Evolutionary conservation across 1,140 invertebrate genomes (phyloP), one percentile per base, ranked within the genome.

Genomic region (Diachasma alloeum): DNA sequence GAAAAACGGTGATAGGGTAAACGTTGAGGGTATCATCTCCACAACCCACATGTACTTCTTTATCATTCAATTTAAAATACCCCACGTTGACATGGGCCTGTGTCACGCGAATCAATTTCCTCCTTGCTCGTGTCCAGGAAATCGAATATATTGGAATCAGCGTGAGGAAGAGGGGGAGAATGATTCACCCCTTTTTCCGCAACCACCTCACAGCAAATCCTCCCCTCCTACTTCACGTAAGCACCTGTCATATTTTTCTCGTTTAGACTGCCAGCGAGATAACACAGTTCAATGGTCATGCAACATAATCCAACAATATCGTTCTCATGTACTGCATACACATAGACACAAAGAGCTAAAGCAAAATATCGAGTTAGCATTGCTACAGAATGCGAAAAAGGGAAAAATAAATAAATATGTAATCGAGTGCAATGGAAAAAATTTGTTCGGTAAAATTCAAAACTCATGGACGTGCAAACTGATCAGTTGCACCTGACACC

Each of bases 61-160:
- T 76, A 71, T 76, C 74, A 76, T 76, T 76, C 70, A 75, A 75
- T 56, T 72, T 53, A 73, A 73, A 76, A 71, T 59, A 44, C 74
- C 26, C 48, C 31, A 63, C 22, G 53, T 42, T 69, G 66, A 59
- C 72, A 46, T 46, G 67, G 46, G 56, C 19, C 42, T 53, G 36
- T 70, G 66, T 78, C 80, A 78, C 74, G 42, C 78, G 80, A 84
- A 84, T 83, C 83, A 79, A 84, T 84, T 84, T 83, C 83, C 83
- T 80, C 44, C 39, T 67, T 56, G 76, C 77, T 81, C 77, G 74
- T 74, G 76, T 82, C 75, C 82, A 83, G 82, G 82, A 84, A 83
- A 84, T 84, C 77, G 81, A 82, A 84, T 82, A 74, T 80, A 82
- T 81, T 76, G 78, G 74, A 81, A 81, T 81, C 71, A 72, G 44